phyloP scores from a whole-genome alignment of 35 echinoderm and acorn worm species.

The Anneissia japonica region DNA sequence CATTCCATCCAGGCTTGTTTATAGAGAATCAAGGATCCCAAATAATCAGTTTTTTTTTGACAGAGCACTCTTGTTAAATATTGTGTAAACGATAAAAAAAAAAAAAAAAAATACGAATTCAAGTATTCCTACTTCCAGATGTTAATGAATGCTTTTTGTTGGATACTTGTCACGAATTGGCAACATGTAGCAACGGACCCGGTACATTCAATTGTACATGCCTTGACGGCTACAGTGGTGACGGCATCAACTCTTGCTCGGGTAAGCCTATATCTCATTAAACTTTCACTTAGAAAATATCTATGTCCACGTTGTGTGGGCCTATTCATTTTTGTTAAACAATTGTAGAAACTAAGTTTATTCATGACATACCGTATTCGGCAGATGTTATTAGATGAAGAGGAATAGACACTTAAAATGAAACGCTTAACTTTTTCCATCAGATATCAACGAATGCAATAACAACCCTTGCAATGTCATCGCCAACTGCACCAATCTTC shows the following conservation, averaged over 20 bases:
- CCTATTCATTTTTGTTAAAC: background rate
- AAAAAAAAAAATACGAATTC: no score
- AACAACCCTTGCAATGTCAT: background rate
- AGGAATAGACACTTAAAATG: background rate
- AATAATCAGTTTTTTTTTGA: no score
- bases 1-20: no score
- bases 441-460: background rate
- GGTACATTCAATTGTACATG: background rate
- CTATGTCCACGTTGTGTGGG: background rate
- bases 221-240: background rate
- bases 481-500: background rate
- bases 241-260: background rate
- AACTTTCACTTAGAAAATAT: background rate
- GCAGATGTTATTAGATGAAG: background rate
- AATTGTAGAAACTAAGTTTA: background rate
- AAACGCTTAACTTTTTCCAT: background rate
- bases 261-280: background rate
- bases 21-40: no score
- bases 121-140: background rate
- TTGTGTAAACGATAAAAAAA: no score
- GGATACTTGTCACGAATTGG: background rate
- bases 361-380: background rate
- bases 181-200: background rate
- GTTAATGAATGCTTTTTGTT: background rate
- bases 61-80: no score